Base-by-base conservation (phyloP, 2,888 invertebrate species). In the Folsomia manolachei region DNA sequence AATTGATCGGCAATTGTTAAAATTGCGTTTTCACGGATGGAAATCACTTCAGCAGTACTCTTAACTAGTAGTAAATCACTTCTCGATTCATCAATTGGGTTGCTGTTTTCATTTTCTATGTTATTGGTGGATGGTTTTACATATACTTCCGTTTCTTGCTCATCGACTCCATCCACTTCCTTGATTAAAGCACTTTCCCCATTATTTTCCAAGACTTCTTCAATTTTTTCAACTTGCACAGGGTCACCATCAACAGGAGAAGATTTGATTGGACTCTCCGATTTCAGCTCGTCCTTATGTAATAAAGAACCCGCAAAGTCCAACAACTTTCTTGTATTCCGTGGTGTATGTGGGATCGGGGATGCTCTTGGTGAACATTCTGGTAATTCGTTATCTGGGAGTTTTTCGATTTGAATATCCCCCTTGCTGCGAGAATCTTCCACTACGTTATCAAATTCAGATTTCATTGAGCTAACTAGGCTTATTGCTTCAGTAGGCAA, bases 1-100 rank as follows among this genome's bases (percentile, higher is more conserved):
- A 51, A 14, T 69, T 69, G 69, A 62, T 69, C 69, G 21, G 63
- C 62, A 27, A 61, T 24, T 1, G 62, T 69, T 2, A 68, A 27
- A n/a, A 25, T 25, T 7, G 68, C 1, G 2, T 26, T 25, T 1
- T 60, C 68, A n/a, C 27, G 18, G 11, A 68, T 27, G 27, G 19
- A 39, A 9, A 14, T 39, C 7, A 39, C 39, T 39, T 39, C 39
- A 9, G 4, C 39, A 11, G 60, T n/a, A 19, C 60, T 60, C n/a
- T 60, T 60, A 4, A 60, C 4, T n/a, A 19, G 9, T 60, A 39
- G 39, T 14, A 39, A 60, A 60, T 60, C 60, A 19, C n/a, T 60
- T 39, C 14, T 14, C 39, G 39, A 14, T 64, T 64, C 7, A 24
- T 67, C 62, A 39, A 39, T 39, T 39, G 39, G 14, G 4, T 39